Evolutionary conservation across 2,113 vertebrate genomes (phyloP), one percentile per base, ranked within the genome.

Genomic region (Uropsilus gracilis): DNA sequence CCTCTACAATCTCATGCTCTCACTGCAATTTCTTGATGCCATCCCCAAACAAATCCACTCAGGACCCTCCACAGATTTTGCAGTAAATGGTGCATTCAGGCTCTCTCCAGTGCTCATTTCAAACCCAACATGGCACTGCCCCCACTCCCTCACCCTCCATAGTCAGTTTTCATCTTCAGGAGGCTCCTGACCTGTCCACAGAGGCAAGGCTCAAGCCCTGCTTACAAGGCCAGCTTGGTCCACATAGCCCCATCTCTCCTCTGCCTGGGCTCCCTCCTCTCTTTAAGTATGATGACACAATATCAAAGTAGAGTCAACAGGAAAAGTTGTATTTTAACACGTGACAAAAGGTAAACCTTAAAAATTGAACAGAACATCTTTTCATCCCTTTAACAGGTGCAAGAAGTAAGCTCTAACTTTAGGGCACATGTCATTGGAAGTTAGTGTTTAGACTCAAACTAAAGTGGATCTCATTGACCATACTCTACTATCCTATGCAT

Each of bases 141-240:
- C n/a, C 42, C 3, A 30, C 11, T 8, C 20, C 30, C 2, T 0
- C 8, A 34, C 13, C 20, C 34, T 4, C 0, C 12, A 34, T 20
- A 12, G 34, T 55, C 9, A 18, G 7, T 37, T 71, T 57, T 34
- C 75, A n/a, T 39, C 42, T 16, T 26, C 30, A 50, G 28, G 37
- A 87, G 39, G 4, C 6, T 24, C 46, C 42, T 26, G 69, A 42
- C 12, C 24, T 68, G n/a, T 17, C 87, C n/a, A n/a, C n/a, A n/a
- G n/a, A n/a, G n/a, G n/a, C n/a, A n/a, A n/a, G n/a, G n/a, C n/a
- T n/a, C n/a, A n/a, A n/a, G n/a, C n/a, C n/a, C n/a, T n/a, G n/a
- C n/a, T n/a, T n/a, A n/a, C n/a, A n/a, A n/a, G n/a, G n/a, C n/a
- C n/a, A n/a, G n/a, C n/a, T n/a, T n/a, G n/a, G n/a, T n/a, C n/a